These are phyloP conservation scores for Harpalus rufipes DNA, from an alignment of 2,888 invertebrate genomes.

Conservation along the genomic window DNA sequence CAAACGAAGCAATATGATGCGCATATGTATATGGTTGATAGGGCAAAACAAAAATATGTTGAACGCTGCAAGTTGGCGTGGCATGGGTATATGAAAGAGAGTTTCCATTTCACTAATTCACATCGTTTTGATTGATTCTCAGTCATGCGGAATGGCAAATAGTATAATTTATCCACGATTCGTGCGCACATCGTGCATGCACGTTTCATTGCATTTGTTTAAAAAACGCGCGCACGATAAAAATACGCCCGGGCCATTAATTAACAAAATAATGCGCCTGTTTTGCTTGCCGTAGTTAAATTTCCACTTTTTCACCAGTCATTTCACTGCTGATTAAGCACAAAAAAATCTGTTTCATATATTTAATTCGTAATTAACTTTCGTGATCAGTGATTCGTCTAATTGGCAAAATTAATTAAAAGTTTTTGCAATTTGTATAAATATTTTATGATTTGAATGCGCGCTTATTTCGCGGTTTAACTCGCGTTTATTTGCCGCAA, in stretches of 20 bases:
- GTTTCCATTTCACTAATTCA: slow-evolving; percentile 64
- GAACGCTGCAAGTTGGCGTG: not conserved
- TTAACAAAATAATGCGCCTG: slow-evolving; percentile 45
- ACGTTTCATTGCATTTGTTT: slow-evolving; percentile 43
- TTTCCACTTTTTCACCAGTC: slow-evolving; percentile 10
- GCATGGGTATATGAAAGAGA: slow-evolving; percentile 29
- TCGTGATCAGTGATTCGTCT: slow-evolving; percentile 51
- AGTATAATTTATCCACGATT: slow-evolving; percentile 54
- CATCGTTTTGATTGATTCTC: slow-evolving; percentile 56
- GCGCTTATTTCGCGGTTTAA: slow-evolving; percentile 43
- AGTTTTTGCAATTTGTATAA: slow-evolving; percentile 56
- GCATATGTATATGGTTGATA: not conserved
- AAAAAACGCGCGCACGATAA: slow-evolving; percentile 9
- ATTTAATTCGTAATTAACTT: slow-evolving; percentile 57
- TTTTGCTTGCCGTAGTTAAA: slow-evolving; percentile 36
- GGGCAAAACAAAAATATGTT: slow-evolving; percentile 29
- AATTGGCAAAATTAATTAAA: slow-evolving; percentile 56
- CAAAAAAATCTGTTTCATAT: slow-evolving; percentile 48
- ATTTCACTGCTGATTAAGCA: slow-evolving; percentile 51
- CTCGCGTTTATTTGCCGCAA: slow-evolving; percentile 4
- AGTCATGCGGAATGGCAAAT: slow-evolving; percentile 56
- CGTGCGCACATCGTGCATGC: not conserved
- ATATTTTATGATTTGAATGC: slow-evolving; percentile 52
- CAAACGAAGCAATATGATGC: not conserved
- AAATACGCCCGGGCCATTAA: slow-evolving; percentile 37